phyloP scores from a whole-genome alignment of 1,140 invertebrate species.

The Dreissena polymorpha region DNA sequence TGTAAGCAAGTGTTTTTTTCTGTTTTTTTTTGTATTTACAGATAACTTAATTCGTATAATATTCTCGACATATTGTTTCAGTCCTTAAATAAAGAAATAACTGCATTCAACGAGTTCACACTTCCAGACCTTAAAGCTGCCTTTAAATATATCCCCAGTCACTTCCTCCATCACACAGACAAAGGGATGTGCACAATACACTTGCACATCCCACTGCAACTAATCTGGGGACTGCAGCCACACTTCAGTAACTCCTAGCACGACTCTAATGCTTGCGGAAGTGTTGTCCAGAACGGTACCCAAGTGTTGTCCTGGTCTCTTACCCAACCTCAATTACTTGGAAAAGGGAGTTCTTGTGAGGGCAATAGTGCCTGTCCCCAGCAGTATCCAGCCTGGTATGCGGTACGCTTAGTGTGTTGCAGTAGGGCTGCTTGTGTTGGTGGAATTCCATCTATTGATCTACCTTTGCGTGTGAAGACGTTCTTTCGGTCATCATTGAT shows the following conservation, averaged over 20 bases:
- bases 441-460: slow-evolving; percentile 18
- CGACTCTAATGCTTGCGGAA: slow-evolving; percentile 1
- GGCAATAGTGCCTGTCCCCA: not conserved
- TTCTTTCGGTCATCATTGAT: not conserved
- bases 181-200: slow-evolving; percentile 31
- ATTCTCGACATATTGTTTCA: no score
- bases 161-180: slow-evolving; percentile 10
- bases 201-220: not conserved
- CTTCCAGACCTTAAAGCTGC: no score
- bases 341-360: not conserved
- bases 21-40: no score
- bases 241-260: slow-evolving; percentile 34
- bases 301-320: slow-evolving; percentile 1
- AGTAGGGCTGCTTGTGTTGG: not conserved
- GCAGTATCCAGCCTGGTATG: slow-evolving; percentile 6
- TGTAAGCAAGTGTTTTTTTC: no score
- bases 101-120: no score
- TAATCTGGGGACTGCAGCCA: slow-evolving; percentile 7
- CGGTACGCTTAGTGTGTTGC: not conserved
- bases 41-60: no score
- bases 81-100: no score
- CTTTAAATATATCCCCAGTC: not conserved
- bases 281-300: slow-evolving; percentile 13
- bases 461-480: slow-evolving; percentile 4
- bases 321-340: not conserved